Evolutionary conservation across 2,797 vertebrate species (phyloP).

Genomic region (Stomatorhinus walkeri): DNA sequence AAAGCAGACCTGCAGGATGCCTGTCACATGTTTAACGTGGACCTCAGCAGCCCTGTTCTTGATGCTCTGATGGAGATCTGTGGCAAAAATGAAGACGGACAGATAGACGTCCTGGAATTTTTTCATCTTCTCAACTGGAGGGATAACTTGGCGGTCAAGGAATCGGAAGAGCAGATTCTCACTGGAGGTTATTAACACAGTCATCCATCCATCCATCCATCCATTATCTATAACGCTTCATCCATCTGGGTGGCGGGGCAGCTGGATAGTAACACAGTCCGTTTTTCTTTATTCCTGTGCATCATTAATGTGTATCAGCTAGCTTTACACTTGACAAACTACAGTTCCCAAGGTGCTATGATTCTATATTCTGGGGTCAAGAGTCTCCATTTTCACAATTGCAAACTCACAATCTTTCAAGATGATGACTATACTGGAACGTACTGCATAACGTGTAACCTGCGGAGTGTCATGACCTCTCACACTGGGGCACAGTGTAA

Average conservation of each 20-base stretch:
- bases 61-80: conserved; percentile 73
- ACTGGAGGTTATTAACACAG: conserved; percentile 47
- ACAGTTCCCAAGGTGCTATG: background rate
- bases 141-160: conserved; percentile 62
- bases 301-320: background rate
- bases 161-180: conserved; percentile 58
- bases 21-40: conserved; percentile 63
- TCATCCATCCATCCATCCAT: no score
- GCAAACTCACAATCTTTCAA: background rate
- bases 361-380: background rate
- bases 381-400: background rate
- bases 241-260: no score
- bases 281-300: background rate
- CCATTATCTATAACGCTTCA: no score
- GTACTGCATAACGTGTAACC: background rate
- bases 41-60: conserved; percentile 57
- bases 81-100: conserved; percentile 69
- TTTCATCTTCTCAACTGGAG: conserved; percentile 85
- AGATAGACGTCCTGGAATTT: conserved; percentile 76
- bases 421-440: background rate
- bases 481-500: background rate
- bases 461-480: background rate
- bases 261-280: conserved; percentile 13
- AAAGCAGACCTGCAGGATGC: conserved; percentile 61
- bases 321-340: background rate